A percentile compares a stretch with the other conserved stretches of the same genome.
Conservation (phyloP, 30 jellyfish, hydroid and myxozoan genomes). For the Hydra vulgaris region DNA sequence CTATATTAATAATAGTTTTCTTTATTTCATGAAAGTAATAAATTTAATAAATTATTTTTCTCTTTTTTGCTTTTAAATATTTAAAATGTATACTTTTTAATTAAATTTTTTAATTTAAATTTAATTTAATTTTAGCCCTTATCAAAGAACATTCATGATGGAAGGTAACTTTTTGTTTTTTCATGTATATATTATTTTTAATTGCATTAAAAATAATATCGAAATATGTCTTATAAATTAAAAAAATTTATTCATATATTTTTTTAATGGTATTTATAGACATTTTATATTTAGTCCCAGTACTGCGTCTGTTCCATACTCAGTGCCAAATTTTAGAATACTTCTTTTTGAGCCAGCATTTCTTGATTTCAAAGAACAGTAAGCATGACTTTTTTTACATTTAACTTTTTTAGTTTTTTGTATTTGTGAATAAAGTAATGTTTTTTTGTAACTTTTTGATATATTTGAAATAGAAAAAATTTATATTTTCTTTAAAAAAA, state of each 20-base stretch:
- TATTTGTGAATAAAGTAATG: not conserved
- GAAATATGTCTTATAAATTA: no score
- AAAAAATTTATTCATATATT: no score
- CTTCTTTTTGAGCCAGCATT: conserved; percentile 75
- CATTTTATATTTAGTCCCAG: not conserved
- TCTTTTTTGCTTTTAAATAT: not conserved
- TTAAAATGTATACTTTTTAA: not conserved
- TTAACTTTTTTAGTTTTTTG: not conserved
- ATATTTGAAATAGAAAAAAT: not conserved
- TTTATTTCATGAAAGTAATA: no score
- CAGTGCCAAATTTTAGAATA: conserved; percentile 54
- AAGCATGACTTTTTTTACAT: no score
- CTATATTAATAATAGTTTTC: no score
- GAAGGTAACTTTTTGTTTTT: conserved; percentile 9
- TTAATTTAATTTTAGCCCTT: conserved; percentile 7
- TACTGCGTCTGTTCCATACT: not conserved
- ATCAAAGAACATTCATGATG: conserved; percentile 15
- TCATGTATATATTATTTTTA: not conserved
- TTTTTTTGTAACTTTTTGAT: not conserved
- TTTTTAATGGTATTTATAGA: no score
- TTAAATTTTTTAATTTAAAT: no score
- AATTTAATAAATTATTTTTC: no score
- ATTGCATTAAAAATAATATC: not conserved
- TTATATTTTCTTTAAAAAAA: not conserved
- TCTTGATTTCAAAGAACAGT: conserved; percentile 89